A percentile compares a stretch with the other conserved stretches of the same genome.
These are phyloP conservation scores for Lepidochitona cinerea DNA, from an alignment of 2,888 invertebrate species.

Conservation along the genomic window DNA sequence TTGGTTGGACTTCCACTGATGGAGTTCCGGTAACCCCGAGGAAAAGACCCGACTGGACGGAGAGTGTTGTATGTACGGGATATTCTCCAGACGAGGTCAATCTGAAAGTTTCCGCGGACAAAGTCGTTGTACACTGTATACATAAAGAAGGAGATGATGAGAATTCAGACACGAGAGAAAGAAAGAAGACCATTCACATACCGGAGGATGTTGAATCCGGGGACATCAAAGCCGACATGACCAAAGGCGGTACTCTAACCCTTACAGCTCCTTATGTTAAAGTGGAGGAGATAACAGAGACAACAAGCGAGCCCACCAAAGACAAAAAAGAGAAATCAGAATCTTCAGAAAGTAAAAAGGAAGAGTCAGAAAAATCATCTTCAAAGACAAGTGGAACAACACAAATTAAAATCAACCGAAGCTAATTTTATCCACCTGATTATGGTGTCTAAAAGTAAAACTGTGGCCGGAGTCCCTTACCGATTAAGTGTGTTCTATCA, in stretches of 20 bases:
- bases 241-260: background rate
- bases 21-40: background rate
- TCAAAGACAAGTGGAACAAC: background rate
- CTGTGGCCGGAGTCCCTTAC: too few species aligned
- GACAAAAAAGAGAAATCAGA: background rate
- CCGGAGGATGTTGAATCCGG: background rate
- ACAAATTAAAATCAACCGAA: background rate
- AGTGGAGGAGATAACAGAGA: background rate
- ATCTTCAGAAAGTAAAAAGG: background rate
- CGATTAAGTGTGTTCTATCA: too few species aligned
- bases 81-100: background rate
- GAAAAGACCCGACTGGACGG: background rate
- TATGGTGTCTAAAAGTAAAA: too few species aligned
- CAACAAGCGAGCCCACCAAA: background rate
- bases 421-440: background rate
- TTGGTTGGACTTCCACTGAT: background rate
- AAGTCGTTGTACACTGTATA: background rate
- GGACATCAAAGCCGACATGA: background rate
- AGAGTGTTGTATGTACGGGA: background rate
- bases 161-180: background rate
- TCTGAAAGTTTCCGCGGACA: background rate
- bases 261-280: background rate
- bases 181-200: background rate
- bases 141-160: background rate
- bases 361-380: background rate